Evolutionary conservation across 2,888 invertebrate species (phyloP).

Genomic region (Andrena chrysosceles): DNA sequence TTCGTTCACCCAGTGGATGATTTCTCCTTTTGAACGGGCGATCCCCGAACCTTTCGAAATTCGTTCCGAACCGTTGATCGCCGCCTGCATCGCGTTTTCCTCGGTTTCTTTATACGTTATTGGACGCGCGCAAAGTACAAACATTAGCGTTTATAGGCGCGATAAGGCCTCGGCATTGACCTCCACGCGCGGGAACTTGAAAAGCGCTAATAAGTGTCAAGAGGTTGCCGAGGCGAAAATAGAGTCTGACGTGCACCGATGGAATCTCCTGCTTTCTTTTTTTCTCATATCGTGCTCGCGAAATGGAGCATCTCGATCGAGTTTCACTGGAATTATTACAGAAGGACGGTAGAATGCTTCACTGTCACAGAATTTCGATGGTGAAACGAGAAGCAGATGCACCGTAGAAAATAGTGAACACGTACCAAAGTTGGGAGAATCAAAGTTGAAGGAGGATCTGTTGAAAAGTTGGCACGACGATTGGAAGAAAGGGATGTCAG

Average conservation of each 20-base stretch:
- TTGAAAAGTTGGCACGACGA: not conserved
- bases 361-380: not conserved
- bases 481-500: not conserved
- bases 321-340: not conserved
- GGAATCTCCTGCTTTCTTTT: conserved; percentile 36
- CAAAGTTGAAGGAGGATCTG: not conserved
- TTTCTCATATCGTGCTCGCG: not conserved
- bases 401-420: not conserved
- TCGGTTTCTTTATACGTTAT: not conserved
- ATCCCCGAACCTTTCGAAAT: not conserved
- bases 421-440: no score
- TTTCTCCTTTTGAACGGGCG: not conserved
- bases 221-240: conserved; percentile 60
- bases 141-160: not conserved
- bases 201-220: conserved; percentile 50
- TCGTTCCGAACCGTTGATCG: not conserved
- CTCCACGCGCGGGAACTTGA: conserved; percentile 23
- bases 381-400: not conserved
- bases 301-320: not conserved
- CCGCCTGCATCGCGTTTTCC: not conserved
- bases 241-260: conserved; percentile 51
- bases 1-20: conserved; percentile 21
- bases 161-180: conserved; percentile 41
- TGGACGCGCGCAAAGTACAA: not conserved
- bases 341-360: not conserved